Base-by-base conservation (phyloP, 2,888 invertebrate species). In the Heteromurus nitidus region DNA sequence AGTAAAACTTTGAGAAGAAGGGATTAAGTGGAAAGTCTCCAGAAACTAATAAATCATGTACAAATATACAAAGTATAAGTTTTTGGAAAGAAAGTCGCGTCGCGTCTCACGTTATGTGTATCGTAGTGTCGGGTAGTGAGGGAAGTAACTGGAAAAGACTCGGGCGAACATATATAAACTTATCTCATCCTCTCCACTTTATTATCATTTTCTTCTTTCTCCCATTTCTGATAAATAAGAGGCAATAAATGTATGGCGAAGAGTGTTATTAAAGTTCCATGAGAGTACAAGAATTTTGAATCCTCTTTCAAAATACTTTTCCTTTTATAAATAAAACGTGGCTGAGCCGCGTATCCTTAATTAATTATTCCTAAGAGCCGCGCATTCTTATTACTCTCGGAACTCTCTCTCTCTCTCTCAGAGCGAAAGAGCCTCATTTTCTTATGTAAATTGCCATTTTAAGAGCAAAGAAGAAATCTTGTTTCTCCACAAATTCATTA, bases 401-500 rank as follows among this genome's bases (percentile, higher is more conserved):
- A 30, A 31, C 53, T 36, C 36, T 36, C 36, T 36, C 36, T 9
- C 9, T 22, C 22, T 55, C 22, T 55, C 2, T 7, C 7, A 36
- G 5, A 13, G 36, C n/a, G 20, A 9, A 16, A 16, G 70, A 60
- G 77, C 62, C 62, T 77, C 68, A 77, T 77, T 77, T 77, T 77
- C 77, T 69, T 77, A 77, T 77, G 77, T 69, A 77, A 77, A 77
- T 77, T 77, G 62, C 68, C 69, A 69, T 50, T 77, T 77, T 69
- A 44, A 62, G 55, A 60, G 62, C 36, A 69, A 69, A 68, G 77
- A 77, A 77, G 77, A 77, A 77, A 77, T 69, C 77, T 77, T 69
- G 77, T 77, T 69, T 77, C 77, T 77, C 62, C 69, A 69, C 69
- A 69, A 68, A 77, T 77, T 77, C 77, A 77, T 77, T 77, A 77